These are phyloP conservation scores for Calameuta pallipes DNA, from an alignment of 2,888 invertebrate species.

Conservation along the genomic window DNA sequence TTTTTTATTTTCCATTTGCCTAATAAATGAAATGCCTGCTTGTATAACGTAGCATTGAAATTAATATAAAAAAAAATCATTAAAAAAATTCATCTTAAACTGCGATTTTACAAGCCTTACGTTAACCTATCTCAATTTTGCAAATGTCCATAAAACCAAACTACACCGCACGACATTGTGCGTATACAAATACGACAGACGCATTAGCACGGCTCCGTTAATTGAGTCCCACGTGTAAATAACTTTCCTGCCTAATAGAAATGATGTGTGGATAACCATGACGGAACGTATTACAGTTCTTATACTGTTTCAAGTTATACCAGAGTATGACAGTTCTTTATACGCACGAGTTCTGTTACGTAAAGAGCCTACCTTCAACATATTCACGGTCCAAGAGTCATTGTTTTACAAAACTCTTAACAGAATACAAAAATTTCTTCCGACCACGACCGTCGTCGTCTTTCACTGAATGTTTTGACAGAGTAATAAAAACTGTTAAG, in stretches of 20 bases:
- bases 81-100: not conserved
- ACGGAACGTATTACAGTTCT: not conserved
- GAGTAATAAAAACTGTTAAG: not conserved
- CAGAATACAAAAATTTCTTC: not conserved
- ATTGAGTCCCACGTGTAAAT: conserved; percentile 4
- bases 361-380: not conserved
- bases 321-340: not conserved
- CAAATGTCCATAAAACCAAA: not conserved
- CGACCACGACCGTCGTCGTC: not conserved
- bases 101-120: not conserved
- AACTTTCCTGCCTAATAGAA: conserved; percentile 7
- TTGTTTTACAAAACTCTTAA: not conserved
- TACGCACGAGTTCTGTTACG: not conserved
- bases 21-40: not conserved
- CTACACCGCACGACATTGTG: not conserved
- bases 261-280: not conserved
- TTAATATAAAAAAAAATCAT: not conserved
- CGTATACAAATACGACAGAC: not conserved
- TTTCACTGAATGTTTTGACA: not conserved
- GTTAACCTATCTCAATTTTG: not conserved
- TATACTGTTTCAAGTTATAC: not conserved
- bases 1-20: not conserved
- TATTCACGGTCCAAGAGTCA: not conserved
- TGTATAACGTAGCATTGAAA: not conserved
- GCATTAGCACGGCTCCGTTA: not conserved